phyloP scores from a whole-genome alignment of 2,113 vertebrate genomes.

The Eudyptes chrysolophus region DNA sequence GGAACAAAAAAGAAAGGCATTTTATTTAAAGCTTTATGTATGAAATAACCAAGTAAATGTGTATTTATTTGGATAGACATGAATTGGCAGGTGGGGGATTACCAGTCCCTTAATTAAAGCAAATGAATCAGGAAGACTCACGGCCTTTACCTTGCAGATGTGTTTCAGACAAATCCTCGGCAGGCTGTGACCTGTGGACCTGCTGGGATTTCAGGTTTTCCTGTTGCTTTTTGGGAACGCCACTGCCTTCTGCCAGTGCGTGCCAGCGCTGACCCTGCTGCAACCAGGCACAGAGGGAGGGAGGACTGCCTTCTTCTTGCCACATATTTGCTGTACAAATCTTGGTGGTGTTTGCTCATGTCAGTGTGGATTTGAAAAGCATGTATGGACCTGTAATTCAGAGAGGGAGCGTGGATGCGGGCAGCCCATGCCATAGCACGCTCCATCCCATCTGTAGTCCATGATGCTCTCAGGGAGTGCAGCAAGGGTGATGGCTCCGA shows the following conservation, averaged over 20 bases:
- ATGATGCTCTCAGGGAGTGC: accelerated
- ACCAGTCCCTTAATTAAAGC: neutral
- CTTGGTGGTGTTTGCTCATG: neutral
- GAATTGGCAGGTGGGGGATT: neutral
- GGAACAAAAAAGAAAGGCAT: neutral
- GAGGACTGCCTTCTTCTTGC: neutral
- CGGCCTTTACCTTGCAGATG: neutral
- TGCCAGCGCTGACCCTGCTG: neutral
- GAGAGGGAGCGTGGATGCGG: neutral
- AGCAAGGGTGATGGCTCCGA: accelerated
- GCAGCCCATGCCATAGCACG: neutral
- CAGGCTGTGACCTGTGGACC: neutral
- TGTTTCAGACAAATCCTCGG: neutral
- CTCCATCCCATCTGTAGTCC: accelerated
- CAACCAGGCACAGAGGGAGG: neutral
- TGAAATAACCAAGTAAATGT: neutral
- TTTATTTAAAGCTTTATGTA: slow-evolving; percentile 3
- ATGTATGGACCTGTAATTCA: neutral
- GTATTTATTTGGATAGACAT: neutral
- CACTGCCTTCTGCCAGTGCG: neutral
- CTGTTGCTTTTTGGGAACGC: neutral
- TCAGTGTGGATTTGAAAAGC: neutral
- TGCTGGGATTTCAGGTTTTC: neutral
- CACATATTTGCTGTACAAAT: neutral
- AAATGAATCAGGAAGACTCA: neutral